Evolutionary conservation across 1,140 invertebrate species (phyloP).

Genomic region (Lutraria rhynchaena): DNA sequence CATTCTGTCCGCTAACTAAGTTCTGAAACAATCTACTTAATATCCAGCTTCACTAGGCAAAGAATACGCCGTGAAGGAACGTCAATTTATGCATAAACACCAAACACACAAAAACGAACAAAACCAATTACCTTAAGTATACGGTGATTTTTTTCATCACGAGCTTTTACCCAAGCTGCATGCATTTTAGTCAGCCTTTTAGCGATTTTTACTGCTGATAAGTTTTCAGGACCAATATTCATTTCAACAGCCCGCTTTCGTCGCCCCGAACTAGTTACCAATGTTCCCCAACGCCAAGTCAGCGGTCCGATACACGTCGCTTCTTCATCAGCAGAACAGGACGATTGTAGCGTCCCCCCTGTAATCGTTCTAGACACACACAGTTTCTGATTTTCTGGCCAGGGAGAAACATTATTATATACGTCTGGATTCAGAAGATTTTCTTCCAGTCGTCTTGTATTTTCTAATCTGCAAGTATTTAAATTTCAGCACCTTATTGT

Average conservation of each 20-base stretch:
- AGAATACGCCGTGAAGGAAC: not conserved
- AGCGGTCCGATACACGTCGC: not conserved
- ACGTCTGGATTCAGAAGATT: conserved; percentile 14
- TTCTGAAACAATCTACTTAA: too few relatives aligned
- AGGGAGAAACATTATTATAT: not conserved
- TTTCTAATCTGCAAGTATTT: not conserved
- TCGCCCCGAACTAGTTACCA: not conserved
- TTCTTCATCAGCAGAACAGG: conserved; percentile 15
- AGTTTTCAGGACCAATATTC: not conserved
- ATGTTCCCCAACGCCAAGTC: not conserved
- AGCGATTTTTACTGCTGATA: not conserved
- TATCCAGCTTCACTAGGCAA: too few relatives aligned
- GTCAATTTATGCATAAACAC: too few relatives aligned
- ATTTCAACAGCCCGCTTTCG: not conserved
- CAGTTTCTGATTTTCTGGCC: conserved; percentile 3
- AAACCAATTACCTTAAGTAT: not conserved
- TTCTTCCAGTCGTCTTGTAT: conserved; percentile 2
- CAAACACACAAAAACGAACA: too few relatives aligned
- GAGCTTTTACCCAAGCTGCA: not conserved
- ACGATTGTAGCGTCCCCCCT: not conserved
- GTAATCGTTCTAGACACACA: conserved; percentile 15
- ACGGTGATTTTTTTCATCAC: not conserved
- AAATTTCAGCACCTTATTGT: too few relatives aligned
- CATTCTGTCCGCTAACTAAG: too few relatives aligned
- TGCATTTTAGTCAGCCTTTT: conserved; percentile 4